Evolutionary conservation across 2,113 vertebrate species (phyloP), one percentile per base, ranked within the genome.

Genomic region (Gobius niger): DNA sequence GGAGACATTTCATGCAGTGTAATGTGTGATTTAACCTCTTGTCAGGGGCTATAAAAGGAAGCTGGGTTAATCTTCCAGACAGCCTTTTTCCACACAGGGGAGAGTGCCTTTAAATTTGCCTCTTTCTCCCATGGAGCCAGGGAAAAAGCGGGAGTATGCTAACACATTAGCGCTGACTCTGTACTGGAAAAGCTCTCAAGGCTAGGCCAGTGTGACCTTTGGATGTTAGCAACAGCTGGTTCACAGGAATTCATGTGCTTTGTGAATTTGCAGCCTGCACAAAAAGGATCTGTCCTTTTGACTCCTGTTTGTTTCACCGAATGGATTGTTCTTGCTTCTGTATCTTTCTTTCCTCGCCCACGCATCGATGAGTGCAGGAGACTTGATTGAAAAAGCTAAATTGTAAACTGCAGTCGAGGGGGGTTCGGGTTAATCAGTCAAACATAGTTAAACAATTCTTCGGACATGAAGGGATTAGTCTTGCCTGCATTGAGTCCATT

Each of bases 11-110:
- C 86, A 87, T 85, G 88, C 82, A 40, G 86, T 83, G 85, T 90
- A 90, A 91, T 88, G 89, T 91, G 88, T 91, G 90, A 92, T 93
- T 92, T 92, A 92, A 92, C 90, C 90, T 92, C 89, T 92, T 91
- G 89, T 92, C 87, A 77, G 82, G 81, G 86, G 89, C 92, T 93
- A 91, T 93, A 90, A 92, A 92, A 88, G 90, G 91, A 92, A 93
- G 91, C 88, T 83, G 85, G 90, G 91, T 92, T 92, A 92, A 93
- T 92, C 91, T 92, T 91, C 90, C 88, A 84, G 83, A 84, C 88
- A 92, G 86, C 85, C 88, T 87, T 85, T 87, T 87, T 90, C 81
- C 81, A 86, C 80, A 49, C 86, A 78, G 78, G 85, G 82, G 80
- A 85, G 75, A 74, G 83, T 75, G 78, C 77, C 70, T 82, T 90